Evolutionary conservation across 2,797 vertebrate genomes (phyloP).

Genomic region (Tadarida brasiliensis): DNA sequence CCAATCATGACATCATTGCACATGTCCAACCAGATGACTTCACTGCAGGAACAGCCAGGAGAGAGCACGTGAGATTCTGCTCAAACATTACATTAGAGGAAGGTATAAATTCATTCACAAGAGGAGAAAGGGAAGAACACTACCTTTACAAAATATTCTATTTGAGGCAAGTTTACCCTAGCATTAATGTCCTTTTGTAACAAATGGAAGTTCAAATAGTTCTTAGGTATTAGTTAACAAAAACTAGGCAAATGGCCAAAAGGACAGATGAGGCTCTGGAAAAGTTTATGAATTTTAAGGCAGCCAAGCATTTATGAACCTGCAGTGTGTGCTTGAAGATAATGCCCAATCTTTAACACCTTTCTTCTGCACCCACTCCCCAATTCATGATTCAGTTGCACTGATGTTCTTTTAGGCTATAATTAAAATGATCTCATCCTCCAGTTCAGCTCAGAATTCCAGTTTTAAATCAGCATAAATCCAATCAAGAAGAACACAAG

Average conservation of each 20-base stretch:
- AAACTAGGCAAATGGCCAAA: conserved; percentile 10
- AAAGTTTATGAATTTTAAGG: background rate
- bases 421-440: conserved; percentile 73
- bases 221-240: conserved; percentile 37
- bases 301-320: background rate
- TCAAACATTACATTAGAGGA: conserved; percentile 57
- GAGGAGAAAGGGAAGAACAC: conserved; percentile 51
- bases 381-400: conserved; percentile 56
- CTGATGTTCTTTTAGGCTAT: conserved; percentile 48
- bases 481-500: conserved; percentile 49
- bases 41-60: conserved; percentile 37
- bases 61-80: background rate
- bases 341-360: conserved; percentile 16
- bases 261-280: conserved; percentile 42
- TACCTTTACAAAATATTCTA: conserved; percentile 38
- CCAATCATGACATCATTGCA: conserved; percentile 42
- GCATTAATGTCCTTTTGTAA: conserved; percentile 45
- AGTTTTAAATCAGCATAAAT: conserved; percentile 59
- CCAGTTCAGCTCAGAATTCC: conserved; percentile 59
- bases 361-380: background rate
- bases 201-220: conserved; percentile 47
- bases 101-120: conserved; percentile 54
- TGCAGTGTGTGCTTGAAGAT: background rate
- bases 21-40: conserved; percentile 26
- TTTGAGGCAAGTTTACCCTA: conserved; percentile 35